Base-by-base conservation (phyloP, 2,888 invertebrate species). In the Plagodis pulveraria region DNA sequence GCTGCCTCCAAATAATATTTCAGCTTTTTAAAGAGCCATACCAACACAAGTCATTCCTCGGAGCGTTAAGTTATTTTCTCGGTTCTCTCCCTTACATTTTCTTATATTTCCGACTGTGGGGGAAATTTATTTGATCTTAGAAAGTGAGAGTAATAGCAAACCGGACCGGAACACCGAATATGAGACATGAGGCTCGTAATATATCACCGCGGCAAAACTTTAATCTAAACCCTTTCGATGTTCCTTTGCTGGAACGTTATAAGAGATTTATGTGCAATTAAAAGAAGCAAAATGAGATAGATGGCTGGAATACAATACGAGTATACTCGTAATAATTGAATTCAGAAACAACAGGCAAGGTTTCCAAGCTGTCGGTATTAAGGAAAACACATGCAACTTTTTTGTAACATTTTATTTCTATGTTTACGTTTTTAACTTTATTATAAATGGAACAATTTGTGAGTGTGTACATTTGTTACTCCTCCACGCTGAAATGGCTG, bases 111-210 rank as follows among this genome's bases (percentile, higher is more conserved):
- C 78, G 76, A 65, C 74, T 73, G 67, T 71, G 68, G 69, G 69
- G 72, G 72, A 79, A 80, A 85, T 83, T 82, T 86, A 85, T 83
- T 80, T 83, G 75, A 72, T 70, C 76, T 76, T 74, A 70, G 76
- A 80, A 78, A 81, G 77, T 77, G 74, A 74, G 76, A 80, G 81
- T 78, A 74, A 80, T 81, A 78, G 75, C 72, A 71, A 71, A 75
- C 77, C 72, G 80, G 80, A 79, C 77, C 78, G 76, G 71, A 76
- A 78, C 71, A 74, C 72, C 72, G 77, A 79, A 78, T 78, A 79
- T 75, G 78, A 78, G 81, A 81, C 83, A 80, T 72, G 72, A 77
- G 77, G 75, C 77, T 80, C 78, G 76, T 78, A 78, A 86, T 86
- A 85, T 83, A 84, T 86, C 83, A 81, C 67, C 51, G 60, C 69